Base-by-base conservation (phyloP, 2,888 invertebrate genomes). In the Volucella zonaria region DNA sequence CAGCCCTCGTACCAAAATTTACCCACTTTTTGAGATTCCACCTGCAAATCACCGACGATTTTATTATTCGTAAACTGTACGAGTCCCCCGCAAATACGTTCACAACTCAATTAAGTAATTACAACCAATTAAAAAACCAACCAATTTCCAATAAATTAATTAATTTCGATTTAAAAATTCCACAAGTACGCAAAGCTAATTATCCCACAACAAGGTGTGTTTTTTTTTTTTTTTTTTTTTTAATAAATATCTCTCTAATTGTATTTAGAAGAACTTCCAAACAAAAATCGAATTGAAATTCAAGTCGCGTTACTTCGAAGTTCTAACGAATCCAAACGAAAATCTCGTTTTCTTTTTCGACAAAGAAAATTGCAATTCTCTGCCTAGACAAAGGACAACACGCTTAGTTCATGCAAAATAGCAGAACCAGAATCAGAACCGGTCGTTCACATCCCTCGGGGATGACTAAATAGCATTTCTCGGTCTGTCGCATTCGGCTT, bases 401-500 rank as follows among this genome's bases (percentile, higher is more conserved):
- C 38, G 18, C 45, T 38, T 31, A 6, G 0, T 3, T 8, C 51
- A 18, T 18, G 6, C 31, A 18, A 38, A 10, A 10, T 2, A 9
- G 12, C 4, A 11, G 1, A 18, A 31, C 0, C 31, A 14, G n/a
- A 18, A 71, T 15, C 18, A 70, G 6, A 31, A 31, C 6, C 6
- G 1, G 6, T 31, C 31, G 31, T 4, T 6, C 2, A 31, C 31
- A 31, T 31, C 47, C 59, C 9, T 47, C 12, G 15, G 56, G 6
- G 31, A 31, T 31, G 12, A 62, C 40, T 58, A 61, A 68, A 62
- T 54, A 66, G 64, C 45, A 61, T 80, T 76, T 75, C 18, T 59
- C 40, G 75, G 79, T 61, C 75, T 62, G 80, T 76, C 71, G 79
- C 83, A 80, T 71, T 71, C 45, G 61, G 61, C 70, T 75, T 71